Evolutionary conservation across 1,140 invertebrate genomes (phyloP).

Genomic region (Brachionus paranguensis): DNA sequence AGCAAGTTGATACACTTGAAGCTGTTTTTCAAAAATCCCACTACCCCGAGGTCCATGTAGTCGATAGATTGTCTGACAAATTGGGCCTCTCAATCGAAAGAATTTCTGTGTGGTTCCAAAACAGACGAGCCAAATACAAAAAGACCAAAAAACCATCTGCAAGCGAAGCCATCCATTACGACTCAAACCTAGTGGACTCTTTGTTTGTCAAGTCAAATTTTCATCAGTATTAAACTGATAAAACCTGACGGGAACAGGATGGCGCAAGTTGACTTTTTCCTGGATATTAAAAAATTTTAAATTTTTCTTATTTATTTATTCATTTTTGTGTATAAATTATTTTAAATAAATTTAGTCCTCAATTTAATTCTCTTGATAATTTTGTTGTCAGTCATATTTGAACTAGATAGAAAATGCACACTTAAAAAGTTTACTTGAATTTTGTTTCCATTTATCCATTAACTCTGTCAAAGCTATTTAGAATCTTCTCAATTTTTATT

Average conservation of each 20-base stretch:
- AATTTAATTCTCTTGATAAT: neutral
- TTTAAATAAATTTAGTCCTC: neutral
- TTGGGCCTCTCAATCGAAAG: neutral
- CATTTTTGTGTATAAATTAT: neutral
- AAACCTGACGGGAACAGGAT: neutral
- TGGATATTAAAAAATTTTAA: neutral
- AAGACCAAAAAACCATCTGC: slow-evolving; percentile 19
- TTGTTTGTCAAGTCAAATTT: neutral
- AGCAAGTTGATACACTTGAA: slow-evolving; percentile 24
- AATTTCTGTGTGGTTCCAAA: slow-evolving; percentile 37
- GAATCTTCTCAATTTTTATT: no score
- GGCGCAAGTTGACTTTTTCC: neutral
- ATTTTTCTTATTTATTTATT: neutral
- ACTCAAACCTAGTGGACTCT: neutral
- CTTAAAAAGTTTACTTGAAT: no score
- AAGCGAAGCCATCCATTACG: neutral
- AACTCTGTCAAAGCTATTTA: no score
- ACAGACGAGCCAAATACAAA: slow-evolving; percentile 35
- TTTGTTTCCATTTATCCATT: no score
- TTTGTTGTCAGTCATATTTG: neutral
- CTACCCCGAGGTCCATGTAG: slow-evolving; percentile 38
- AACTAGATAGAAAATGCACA: neutral
- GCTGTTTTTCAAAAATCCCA: slow-evolving; percentile 27
- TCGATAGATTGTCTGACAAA: slow-evolving; percentile 27
- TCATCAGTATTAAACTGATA: neutral